Evolutionary conservation across 2,113 vertebrate species (phyloP).

Genomic region (Propithecus coquereli): DNA sequence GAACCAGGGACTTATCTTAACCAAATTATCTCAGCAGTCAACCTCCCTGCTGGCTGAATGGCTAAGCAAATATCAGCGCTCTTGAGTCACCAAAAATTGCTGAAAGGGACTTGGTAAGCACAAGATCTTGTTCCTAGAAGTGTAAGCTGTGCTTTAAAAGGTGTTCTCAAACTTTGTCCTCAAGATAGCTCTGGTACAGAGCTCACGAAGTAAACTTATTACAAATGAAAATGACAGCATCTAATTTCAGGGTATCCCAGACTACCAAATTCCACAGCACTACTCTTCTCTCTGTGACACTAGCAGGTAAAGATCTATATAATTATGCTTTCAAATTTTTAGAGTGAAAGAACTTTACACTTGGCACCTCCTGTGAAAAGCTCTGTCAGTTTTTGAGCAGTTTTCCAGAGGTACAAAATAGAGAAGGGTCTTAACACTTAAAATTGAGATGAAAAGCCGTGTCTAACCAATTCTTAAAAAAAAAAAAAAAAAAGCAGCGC

Average conservation of each 20-base stretch:
- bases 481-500: neutral
- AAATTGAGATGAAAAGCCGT: neutral
- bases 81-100: slow-evolving; percentile 34
- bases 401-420: neutral
- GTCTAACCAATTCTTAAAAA: neutral
- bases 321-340: neutral
- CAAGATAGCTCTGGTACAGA: neutral
- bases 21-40: neutral
- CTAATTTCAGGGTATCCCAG: neutral
- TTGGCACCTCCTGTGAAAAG: neutral
- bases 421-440: neutral
- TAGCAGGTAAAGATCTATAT: neutral
- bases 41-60: slow-evolving; percentile 34
- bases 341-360: neutral
- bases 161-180: neutral
- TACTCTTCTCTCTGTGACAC: neutral
- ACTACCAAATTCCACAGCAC: neutral
- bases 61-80: slow-evolving; percentile 49
- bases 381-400: neutral
- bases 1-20: slow-evolving; percentile 6
- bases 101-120: neutral
- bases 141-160: neutral
- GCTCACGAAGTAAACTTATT: neutral
- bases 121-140: slow-evolving; percentile 42
- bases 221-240: neutral